Evolutionary conservation across 2,797 vertebrate species (phyloP).

Genomic region (Pyrocephalus nanus): DNA sequence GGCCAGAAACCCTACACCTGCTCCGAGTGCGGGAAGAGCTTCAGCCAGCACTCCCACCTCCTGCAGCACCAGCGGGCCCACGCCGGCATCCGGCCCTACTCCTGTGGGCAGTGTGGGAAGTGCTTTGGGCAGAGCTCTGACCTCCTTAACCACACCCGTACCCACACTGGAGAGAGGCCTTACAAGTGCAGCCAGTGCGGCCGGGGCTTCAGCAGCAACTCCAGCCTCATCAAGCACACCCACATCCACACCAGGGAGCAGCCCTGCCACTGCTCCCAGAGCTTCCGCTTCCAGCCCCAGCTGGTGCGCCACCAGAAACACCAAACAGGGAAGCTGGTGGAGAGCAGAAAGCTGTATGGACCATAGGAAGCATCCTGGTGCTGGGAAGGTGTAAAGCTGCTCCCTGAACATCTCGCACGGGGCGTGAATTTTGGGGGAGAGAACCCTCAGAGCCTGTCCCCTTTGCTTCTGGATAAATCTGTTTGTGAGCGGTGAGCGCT

Average conservation of each 20-base stretch:
- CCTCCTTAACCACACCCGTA: conserved; percentile 57
- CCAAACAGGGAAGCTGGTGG: background rate
- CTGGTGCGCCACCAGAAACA: conserved; percentile 33
- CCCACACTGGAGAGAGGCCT: conserved; percentile 64
- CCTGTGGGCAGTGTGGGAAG: conserved; percentile 67
- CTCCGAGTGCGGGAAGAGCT: conserved; percentile 63
- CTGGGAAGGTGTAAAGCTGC: background rate
- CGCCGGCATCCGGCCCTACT: background rate
- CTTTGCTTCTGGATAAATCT: background rate
- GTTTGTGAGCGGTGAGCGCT: background rate
- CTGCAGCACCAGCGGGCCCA: conserved; percentile 69
- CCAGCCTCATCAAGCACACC: conserved; percentile 70
- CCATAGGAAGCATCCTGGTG: background rate
- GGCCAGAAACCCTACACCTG: conserved; percentile 71
- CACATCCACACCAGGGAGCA: conserved; percentile 67
- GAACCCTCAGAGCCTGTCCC: background rate
- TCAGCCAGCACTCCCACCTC: conserved; percentile 69
- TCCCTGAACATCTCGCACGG: fast-evolving
- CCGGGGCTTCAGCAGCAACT: conserved; percentile 42
- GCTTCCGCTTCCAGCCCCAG: conserved; percentile 55
- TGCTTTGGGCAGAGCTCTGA: conserved; percentile 70
- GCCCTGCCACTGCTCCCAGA: conserved; percentile 61
- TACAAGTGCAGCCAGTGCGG: conserved; percentile 55
- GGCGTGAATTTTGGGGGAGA: background rate
- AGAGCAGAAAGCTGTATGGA: background rate